Percentiles rank a stretch among this genome's conserved stretches.
Conservation (phyloP, 2,888 invertebrate species). For the Crocallis elinguaria region DNA sequence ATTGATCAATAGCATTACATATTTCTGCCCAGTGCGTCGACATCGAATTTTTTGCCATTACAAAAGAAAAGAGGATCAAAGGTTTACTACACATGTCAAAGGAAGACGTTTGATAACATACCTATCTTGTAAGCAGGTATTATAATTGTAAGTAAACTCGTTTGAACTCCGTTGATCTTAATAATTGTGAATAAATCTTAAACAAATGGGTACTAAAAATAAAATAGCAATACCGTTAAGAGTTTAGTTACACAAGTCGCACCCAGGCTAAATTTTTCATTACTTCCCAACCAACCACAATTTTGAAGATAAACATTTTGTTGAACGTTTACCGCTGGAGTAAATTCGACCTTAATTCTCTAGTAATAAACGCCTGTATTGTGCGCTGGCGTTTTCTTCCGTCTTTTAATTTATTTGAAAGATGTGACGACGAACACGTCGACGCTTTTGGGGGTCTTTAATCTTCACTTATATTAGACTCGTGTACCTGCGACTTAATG, state of each 20-base stretch:
- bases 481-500: constrained; percentile 37
- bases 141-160: background rate
- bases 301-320: constrained; percentile 60
- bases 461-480: constrained; percentile 58
- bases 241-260: constrained; percentile 49
- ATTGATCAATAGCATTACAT: background rate
- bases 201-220: constrained; percentile 39
- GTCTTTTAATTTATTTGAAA: constrained; percentile 64
- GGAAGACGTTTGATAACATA: no score
- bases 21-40: background rate
- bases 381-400: constrained; percentile 45
- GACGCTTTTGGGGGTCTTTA: constrained; percentile 58
- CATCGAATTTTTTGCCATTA: background rate
- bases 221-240: constrained; percentile 47
- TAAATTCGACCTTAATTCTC: constrained; percentile 48
- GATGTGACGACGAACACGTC: constrained; percentile 56
- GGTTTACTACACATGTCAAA: background rate
- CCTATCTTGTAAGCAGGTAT: no score
- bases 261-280: constrained; percentile 58
- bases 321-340: constrained; percentile 38
- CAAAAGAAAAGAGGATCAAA: background rate
- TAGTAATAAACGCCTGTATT: constrained; percentile 49
- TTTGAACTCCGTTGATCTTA: background rate
- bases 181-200: constrained; percentile 1
- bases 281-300: constrained; percentile 55